phyloP scores from a whole-genome alignment of 2,888 invertebrate genomes.

The Apotomis turbidana region DNA sequence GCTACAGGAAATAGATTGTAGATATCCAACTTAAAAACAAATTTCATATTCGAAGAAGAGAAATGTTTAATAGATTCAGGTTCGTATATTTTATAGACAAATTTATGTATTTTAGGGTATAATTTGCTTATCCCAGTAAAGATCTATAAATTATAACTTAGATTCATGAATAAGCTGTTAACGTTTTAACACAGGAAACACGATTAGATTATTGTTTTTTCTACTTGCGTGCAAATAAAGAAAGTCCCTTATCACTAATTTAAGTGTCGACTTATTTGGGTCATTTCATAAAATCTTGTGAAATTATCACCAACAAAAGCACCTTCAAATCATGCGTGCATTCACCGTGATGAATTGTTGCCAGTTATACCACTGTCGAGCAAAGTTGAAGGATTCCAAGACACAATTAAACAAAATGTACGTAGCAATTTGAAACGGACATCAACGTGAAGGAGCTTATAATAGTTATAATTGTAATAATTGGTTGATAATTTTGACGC shows the following conservation, averaged over 20 bases:
- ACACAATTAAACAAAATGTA: constrained; percentile 35
- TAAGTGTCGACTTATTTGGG: background rate
- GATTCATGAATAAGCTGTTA: too few species aligned
- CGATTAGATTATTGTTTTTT: too few species aligned
- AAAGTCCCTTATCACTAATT: background rate
- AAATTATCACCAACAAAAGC: constrained; percentile 24
- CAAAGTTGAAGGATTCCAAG: constrained; percentile 39
- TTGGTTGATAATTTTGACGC: constrained; percentile 34
- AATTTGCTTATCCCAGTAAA: too few species aligned
- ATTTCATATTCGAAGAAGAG: too few species aligned
- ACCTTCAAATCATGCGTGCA: constrained; percentile 18
- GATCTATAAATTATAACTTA: too few species aligned
- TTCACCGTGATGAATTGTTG: constrained; percentile 11
- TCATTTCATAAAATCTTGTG: constrained; percentile 6
- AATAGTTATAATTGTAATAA: constrained; percentile 32
- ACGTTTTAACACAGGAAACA: too few species aligned
- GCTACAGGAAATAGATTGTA: background rate
- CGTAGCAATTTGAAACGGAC: constrained; percentile 35
- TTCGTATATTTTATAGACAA: too few species aligned
- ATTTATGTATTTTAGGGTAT: too few species aligned
- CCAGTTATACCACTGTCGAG: constrained; percentile 14
- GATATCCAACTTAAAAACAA: too few species aligned
- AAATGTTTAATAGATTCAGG: too few species aligned
- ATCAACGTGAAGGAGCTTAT: constrained; percentile 14
- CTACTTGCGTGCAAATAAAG: too few species aligned